Conservation (phyloP, 1,140 invertebrate genomes). For the Spodoptera frugiperda region DNA sequence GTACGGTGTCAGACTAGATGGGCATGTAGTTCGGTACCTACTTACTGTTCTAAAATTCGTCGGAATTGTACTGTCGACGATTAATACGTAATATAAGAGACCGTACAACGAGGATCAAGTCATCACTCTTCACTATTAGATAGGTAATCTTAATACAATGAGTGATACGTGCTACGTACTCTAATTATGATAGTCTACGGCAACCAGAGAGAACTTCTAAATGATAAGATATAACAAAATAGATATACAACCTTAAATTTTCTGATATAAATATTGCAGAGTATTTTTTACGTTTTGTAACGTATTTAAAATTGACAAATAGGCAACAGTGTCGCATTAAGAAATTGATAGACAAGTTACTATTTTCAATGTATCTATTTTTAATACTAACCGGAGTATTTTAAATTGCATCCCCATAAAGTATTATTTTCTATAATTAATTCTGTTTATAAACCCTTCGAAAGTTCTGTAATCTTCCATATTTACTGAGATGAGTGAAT, state of each 20-base stretch:
- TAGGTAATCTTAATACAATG: slow-evolving; percentile 26
- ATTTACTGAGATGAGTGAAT: neutral
- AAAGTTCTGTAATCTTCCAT: slow-evolving; percentile 1
- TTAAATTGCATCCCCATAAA: neutral
- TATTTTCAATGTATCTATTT: slow-evolving; percentile 26
- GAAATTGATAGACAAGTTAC: slow-evolving; percentile 21
- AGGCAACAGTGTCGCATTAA: slow-evolving; percentile 15
- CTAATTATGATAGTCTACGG: slow-evolving; percentile 31
- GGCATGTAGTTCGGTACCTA: slow-evolving; percentile 60
- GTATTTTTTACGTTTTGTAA: slow-evolving; percentile 40
- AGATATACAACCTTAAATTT: slow-evolving; percentile 15
- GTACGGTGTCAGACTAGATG: slow-evolving; percentile 73
- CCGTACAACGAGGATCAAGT: slow-evolving; percentile 57
- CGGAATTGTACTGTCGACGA: slow-evolving; percentile 21
- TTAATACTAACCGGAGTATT: slow-evolving; percentile 4
- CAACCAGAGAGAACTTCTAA: slow-evolving; percentile 37
- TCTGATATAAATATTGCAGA: slow-evolving; percentile 32
- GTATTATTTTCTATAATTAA: neutral
- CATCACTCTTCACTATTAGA: slow-evolving; percentile 28
- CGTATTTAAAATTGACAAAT: slow-evolving; percentile 30
- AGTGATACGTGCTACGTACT: neutral
- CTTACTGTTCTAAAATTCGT: slow-evolving; percentile 34
- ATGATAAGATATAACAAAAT: slow-evolving; percentile 25
- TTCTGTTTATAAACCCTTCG: neutral
- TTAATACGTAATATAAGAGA: slow-evolving; percentile 57